Evolutionary conservation across 2,113 vertebrate genomes (phyloP).

Genomic region (Hydrolagus affinis): DNA sequence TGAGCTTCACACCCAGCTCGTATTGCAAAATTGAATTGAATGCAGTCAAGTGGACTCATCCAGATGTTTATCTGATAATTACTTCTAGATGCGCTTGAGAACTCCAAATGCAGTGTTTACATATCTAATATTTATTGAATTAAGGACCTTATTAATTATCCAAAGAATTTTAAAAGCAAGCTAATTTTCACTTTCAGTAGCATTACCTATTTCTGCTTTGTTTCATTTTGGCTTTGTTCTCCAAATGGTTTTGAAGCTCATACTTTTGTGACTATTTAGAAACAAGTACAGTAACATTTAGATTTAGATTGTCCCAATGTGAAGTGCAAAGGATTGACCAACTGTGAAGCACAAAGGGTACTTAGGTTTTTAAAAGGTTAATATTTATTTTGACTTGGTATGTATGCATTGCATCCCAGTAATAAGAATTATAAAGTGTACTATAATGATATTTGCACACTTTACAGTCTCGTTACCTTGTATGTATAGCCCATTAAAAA

Average conservation of each 20-base stretch:
- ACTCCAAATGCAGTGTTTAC: not conserved
- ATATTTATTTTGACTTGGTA: slow-evolving; percentile 16
- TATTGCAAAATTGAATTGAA: not conserved
- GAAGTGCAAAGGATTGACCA: not conserved
- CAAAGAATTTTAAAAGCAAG: not conserved
- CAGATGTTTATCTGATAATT: slow-evolving; percentile 11
- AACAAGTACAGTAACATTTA: not conserved
- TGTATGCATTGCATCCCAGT: not conserved
- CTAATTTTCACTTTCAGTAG: not conserved
- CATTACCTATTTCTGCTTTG: not conserved
- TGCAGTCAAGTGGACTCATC: not conserved
- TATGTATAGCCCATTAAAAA: slow-evolving; percentile 30
- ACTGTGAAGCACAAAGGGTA: no score
- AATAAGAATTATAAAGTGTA: not conserved
- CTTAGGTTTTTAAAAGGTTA: slow-evolving; percentile 8
- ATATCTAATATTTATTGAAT: not conserved
- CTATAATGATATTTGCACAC: not conserved
- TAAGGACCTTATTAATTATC: not conserved
- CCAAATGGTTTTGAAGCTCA: not conserved
- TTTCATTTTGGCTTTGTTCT: not conserved
- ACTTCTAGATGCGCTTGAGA: not conserved
- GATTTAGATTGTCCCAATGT: not conserved
- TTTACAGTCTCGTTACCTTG: slow-evolving; percentile 5
- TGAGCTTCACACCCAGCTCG: not conserved
- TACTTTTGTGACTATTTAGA: not conserved